A percentile compares a stretch with the other conserved stretches of the same genome.
These are phyloP conservation scores for Oegoconia quadripuncta DNA, from an alignment of 2,888 invertebrate species.

Conservation along the genomic window DNA sequence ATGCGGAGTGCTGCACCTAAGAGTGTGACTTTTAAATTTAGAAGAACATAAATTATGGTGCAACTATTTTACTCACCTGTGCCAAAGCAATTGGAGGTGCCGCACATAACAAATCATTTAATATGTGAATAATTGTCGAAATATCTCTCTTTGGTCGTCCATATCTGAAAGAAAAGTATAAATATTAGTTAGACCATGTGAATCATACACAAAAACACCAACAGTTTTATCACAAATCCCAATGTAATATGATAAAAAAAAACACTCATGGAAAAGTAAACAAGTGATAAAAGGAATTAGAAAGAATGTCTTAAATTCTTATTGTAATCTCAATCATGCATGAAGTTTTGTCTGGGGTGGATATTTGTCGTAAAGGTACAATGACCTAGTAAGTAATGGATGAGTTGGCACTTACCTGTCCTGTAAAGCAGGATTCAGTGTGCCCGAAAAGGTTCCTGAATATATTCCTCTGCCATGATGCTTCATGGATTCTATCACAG, in stretches of 20 bases:
- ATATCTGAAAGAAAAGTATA: slow-evolving; percentile 82
- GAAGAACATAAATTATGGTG: too few relatives aligned
- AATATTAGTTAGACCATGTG: too few relatives aligned
- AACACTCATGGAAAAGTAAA: not conserved
- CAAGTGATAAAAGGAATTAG: not conserved
- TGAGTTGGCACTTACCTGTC: slow-evolving; percentile 81
- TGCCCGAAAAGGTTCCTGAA: slow-evolving; percentile 97
- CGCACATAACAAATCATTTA: slow-evolving; percentile 95
- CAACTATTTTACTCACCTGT: too few relatives aligned
- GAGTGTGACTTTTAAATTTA: too few relatives aligned
- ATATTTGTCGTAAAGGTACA: too few relatives aligned
- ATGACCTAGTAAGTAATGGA: slow-evolving; percentile 1
- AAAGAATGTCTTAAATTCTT: too few relatives aligned
- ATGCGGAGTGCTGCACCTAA: too few relatives aligned
- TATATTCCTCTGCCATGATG: slow-evolving; percentile 97
- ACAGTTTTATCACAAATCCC: too few relatives aligned
- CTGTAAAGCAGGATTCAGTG: slow-evolving; percentile 94
- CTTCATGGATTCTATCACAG: slow-evolving; percentile 94
- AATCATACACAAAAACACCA: too few relatives aligned
- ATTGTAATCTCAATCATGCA: too few relatives aligned
- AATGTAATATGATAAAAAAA: too few relatives aligned
- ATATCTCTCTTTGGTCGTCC: slow-evolving; percentile 96
- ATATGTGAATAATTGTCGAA: slow-evolving; percentile 96
- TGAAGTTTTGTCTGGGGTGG: too few relatives aligned
- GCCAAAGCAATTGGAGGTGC: slow-evolving; percentile 83